Conservation (phyloP, 2,797 vertebrate species). For the Catamblyrhynchus diadema region DNA sequence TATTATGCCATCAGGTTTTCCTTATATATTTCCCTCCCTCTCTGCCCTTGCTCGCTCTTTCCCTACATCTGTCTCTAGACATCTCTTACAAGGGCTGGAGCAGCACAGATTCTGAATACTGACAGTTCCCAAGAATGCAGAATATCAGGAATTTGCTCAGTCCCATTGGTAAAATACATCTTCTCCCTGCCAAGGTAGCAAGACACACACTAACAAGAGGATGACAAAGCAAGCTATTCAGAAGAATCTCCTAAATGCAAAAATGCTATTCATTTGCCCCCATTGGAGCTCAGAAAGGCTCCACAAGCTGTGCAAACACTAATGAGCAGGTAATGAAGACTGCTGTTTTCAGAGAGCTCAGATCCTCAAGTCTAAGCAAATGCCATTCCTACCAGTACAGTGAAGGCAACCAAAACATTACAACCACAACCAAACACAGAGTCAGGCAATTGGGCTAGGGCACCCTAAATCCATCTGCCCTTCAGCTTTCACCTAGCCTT, state of each 20-base stretch:
- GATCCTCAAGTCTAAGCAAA: background rate
- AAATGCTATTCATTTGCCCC: background rate
- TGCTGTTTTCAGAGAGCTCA: background rate
- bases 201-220: background rate
- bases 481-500: background rate
- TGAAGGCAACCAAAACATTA: background rate
- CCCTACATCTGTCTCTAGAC: background rate
- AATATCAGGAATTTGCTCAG: background rate
- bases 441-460: background rate
- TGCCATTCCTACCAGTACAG: background rate
- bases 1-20: background rate
- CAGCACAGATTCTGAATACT: background rate
- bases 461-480: background rate
- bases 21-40: background rate
- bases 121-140: background rate
- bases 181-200: background rate
- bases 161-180: background rate
- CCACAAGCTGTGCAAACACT: background rate
- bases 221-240: background rate
- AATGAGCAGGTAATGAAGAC: background rate
- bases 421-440: rapidly evolving
- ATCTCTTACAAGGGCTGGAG: background rate
- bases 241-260: background rate
- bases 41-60: background rate
- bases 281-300: background rate